Base-by-base conservation (phyloP, 2,888 invertebrate genomes). In the Nymphalis polychloros region DNA sequence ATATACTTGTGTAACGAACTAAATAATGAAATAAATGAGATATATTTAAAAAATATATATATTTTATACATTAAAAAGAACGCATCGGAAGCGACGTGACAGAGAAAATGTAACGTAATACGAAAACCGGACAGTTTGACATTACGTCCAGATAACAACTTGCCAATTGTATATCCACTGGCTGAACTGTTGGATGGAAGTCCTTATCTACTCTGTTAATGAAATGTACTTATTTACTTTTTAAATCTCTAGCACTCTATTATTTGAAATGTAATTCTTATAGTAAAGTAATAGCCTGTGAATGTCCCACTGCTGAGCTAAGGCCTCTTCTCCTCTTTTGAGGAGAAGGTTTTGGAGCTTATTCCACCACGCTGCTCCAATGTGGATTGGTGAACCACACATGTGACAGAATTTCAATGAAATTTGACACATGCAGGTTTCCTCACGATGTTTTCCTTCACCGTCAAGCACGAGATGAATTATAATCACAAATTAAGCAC, bases 81-180 rank as follows among this genome's bases (percentile, higher is more conserved):
- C 53, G 50, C 3, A 61, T 64, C 75, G 72, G 72, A 75, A 74
- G 53, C 52, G 66, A 70, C 65, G 57, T 55, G 53, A 55, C 61
- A 47, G 61, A 62, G 70, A 71, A 71, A 70, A 69, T 68, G 66
- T 62, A 73, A 73, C 72, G 69, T 69, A 64, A 64, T 60, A 41
- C 64, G 68, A 73, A 70, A 69, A 49, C 53, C 46, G 57, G 71
- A 73, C 73, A 69, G 65, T 48, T 35, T 69, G 77, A 74, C 73
- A 66, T 55, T 17, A 70, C 64, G 68, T 62, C 64, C 27, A 61
- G 75, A 77, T 77, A 76, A 77, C 67, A 69, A 69, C 67, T 72
- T 67, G 57, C 57, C 72, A 69, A 55, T 70, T 67, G 65, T 69
- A 71, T 17, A 52, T 46, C 59, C 64, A 48, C 48, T 23, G 41